phyloP scores from a whole-genome alignment of 2,797 vertebrate genomes.

The Melanotaenia maccullochi region DNA sequence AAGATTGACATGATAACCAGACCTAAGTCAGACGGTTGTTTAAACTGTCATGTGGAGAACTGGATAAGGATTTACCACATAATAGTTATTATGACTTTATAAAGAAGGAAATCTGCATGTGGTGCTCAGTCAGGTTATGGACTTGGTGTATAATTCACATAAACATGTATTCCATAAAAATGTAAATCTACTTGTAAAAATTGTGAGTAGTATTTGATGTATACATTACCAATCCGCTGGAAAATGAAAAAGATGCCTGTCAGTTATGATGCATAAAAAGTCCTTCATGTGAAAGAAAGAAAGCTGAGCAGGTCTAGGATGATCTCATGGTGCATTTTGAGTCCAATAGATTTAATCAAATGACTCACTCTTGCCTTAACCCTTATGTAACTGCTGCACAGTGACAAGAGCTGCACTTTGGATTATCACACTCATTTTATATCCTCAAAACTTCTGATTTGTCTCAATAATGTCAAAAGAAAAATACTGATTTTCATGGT shows the following conservation, averaged over 20 bases:
- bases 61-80: neutral
- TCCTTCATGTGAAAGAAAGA: slow-evolving; percentile 39
- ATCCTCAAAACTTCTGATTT: slow-evolving; percentile 13
- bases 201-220: slow-evolving; percentile 35
- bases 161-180: slow-evolving; percentile 54
- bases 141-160: slow-evolving; percentile 5
- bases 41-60: neutral
- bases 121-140: neutral
- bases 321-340: slow-evolving; percentile 15
- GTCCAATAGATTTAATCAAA: slow-evolving; percentile 7
- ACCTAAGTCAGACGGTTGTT: neutral
- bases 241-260: slow-evolving; percentile 67
- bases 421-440: slow-evolving; percentile 32
- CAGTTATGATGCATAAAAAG: slow-evolving; percentile 42
- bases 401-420: slow-evolving; percentile 22
- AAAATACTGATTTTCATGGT: neutral
- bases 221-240: slow-evolving; percentile 23
- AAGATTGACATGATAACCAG: slow-evolving; percentile 26
- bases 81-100: neutral
- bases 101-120: neutral
- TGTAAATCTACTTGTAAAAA: neutral
- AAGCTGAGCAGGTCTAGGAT: neutral
- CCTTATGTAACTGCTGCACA: slow-evolving; percentile 17
- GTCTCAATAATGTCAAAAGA: slow-evolving; percentile 24
- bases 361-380: slow-evolving; percentile 5